A percentile compares a stretch with the other conserved stretches of the same genome.
phyloP scores from a whole-genome alignment of 2,888 invertebrate species.

The Dioctria rufipes region DNA sequence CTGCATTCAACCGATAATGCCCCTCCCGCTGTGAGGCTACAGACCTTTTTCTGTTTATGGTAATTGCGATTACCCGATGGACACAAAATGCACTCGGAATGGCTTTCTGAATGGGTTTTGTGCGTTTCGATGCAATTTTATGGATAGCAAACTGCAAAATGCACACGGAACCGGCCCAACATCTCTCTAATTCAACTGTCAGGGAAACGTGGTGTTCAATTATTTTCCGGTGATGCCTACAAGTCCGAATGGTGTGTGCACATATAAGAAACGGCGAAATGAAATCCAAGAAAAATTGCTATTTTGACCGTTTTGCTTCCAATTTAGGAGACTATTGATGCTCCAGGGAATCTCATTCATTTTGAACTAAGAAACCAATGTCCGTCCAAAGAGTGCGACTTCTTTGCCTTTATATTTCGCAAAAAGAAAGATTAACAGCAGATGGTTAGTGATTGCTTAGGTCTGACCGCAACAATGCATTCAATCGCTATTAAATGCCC shows the following conservation, averaged over 20 bases:
- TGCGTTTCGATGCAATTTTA: slow-evolving; percentile 46
- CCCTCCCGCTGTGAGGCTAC: slow-evolving; percentile 38
- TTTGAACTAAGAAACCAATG: neutral
- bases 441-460: neutral
- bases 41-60: slow-evolving; percentile 44
- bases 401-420: neutral
- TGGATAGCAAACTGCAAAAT: slow-evolving; percentile 11
- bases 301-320: slow-evolving; percentile 30
- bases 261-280: neutral
- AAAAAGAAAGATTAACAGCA: neutral
- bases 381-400: neutral
- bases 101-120: slow-evolving; percentile 37
- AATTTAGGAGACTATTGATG: slow-evolving; percentile 37
- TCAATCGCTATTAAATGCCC: slow-evolving; percentile 29
- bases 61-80: slow-evolving; percentile 45
- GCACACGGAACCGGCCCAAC: slow-evolving; percentile 9
- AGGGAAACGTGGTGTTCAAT: slow-evolving; percentile 32
- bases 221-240: slow-evolving; percentile 35
- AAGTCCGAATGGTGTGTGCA: neutral
- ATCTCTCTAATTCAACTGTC: slow-evolving; percentile 46
- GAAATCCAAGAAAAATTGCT: slow-evolving; percentile 9
- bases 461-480: slow-evolving; percentile 3
- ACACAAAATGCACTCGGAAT: slow-evolving; percentile 43
- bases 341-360: slow-evolving; percentile 17
- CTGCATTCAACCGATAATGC: slow-evolving; percentile 17